Conservation (phyloP, 2,113 vertebrate species). For the Nettapus auritus region DNA sequence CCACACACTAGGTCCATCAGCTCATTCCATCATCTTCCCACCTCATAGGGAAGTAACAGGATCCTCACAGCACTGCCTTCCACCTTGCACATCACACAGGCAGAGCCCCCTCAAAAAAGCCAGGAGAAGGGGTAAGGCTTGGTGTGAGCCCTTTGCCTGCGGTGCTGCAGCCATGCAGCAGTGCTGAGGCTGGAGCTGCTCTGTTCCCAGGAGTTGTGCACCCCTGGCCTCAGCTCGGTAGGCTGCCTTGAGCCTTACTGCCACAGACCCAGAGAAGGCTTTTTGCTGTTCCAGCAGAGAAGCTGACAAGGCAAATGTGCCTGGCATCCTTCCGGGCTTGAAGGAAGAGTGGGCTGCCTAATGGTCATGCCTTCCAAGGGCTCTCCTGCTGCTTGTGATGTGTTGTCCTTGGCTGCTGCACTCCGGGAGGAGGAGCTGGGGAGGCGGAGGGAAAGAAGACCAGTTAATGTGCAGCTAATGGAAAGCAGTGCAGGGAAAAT, state of each 20-base stretch:
- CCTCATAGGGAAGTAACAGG: not conserved
- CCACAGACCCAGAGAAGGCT: not conserved
- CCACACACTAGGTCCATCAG: fast-evolving
- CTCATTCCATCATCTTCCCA: fast-evolving
- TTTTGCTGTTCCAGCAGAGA: not conserved
- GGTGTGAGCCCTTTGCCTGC: not conserved
- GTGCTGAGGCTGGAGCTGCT: too few species aligned
- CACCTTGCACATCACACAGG: not conserved
- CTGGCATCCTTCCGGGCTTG: fast-evolving
- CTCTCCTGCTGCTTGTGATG: fast-evolving
- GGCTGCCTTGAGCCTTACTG: not conserved
- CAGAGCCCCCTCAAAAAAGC: not conserved
- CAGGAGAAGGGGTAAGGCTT: not conserved
- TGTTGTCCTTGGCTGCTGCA: not conserved
- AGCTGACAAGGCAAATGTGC: not conserved
- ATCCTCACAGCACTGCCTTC: not conserved
- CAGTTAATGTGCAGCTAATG: not conserved
- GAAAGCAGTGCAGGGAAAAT: not conserved
- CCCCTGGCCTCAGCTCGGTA: not conserved
- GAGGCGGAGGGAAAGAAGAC: not conserved
- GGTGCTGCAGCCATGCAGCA: not conserved
- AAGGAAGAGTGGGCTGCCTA: not conserved
- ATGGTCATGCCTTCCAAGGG: not conserved
- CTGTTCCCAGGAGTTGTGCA: too few species aligned
- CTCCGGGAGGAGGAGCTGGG: not conserved